phyloP scores from a whole-genome alignment of 2,797 vertebrate genomes.

The Neomorphus geoffroyi region DNA sequence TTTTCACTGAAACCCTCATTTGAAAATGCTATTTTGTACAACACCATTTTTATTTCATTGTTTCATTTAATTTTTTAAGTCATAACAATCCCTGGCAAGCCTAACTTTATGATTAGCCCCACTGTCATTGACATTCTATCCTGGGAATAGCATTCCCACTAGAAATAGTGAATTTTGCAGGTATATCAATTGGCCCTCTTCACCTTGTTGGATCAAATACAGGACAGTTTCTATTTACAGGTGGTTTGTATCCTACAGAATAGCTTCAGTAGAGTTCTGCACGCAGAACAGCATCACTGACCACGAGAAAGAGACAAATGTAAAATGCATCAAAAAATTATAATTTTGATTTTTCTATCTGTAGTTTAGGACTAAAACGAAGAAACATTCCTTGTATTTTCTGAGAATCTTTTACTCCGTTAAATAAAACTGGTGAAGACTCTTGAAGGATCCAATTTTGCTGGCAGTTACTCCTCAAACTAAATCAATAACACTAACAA shows the following conservation, averaged over 20 bases:
- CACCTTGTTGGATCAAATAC: background rate
- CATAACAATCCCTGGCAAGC: background rate
- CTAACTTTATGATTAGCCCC: background rate
- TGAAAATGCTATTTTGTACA: background rate
- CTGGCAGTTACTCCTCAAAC: background rate
- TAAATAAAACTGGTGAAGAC: background rate
- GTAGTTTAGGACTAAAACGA: background rate
- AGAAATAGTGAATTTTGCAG: background rate
- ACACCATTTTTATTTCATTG: background rate
- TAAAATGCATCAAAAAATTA: background rate
- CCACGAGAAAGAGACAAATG: background rate
- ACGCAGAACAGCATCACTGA: background rate
- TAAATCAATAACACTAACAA: conserved; percentile 21
- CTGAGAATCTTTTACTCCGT: background rate
- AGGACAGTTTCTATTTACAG: background rate
- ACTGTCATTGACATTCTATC: background rate
- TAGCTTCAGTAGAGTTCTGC: background rate
- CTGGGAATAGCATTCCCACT: background rate
- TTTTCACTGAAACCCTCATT: background rate
- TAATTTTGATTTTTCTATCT: background rate
- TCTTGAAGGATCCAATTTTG: conserved; percentile 9
- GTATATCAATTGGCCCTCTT: background rate
- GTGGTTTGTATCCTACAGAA: background rate
- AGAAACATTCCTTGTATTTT: background rate
- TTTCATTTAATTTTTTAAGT: background rate